Conservation (phyloP, 2,113 vertebrate species). For the Microcebus jonahi region DNA sequence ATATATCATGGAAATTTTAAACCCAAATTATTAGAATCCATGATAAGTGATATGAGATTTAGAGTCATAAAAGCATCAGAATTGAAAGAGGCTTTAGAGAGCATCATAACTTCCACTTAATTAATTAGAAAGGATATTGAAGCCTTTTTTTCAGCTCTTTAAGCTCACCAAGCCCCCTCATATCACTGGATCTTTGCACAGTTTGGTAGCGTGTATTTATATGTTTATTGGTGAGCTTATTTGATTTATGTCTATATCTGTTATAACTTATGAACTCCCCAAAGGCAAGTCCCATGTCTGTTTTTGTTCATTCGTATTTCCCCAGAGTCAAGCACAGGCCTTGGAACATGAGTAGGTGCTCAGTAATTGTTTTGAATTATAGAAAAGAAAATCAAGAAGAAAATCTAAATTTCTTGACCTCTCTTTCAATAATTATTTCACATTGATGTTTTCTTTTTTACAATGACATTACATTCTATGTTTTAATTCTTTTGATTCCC, state of each 20-base stretch:
- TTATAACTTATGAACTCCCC: neutral
- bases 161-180: neutral
- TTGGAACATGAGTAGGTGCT: neutral
- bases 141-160: neutral
- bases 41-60: neutral
- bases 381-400: neutral
- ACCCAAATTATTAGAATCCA: neutral
- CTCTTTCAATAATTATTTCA: constrained; percentile 14
- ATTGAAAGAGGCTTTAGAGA: neutral
- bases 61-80: neutral
- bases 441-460: neutral
- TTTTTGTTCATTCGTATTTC: neutral
- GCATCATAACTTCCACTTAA: neutral
- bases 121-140: neutral
- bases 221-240: neutral
- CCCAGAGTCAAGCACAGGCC: neutral
- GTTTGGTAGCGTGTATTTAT: neutral
- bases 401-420: neutral
- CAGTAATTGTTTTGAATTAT: neutral
- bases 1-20: neutral
- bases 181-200: neutral
- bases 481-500: neutral
- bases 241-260: neutral
- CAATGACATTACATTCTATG: neutral
- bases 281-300: neutral